A percentile compares a stretch with the other conserved stretches of the same genome.
Conservation (phyloP, 2,113 vertebrate species). For the Poecilia latipinna region DNA sequence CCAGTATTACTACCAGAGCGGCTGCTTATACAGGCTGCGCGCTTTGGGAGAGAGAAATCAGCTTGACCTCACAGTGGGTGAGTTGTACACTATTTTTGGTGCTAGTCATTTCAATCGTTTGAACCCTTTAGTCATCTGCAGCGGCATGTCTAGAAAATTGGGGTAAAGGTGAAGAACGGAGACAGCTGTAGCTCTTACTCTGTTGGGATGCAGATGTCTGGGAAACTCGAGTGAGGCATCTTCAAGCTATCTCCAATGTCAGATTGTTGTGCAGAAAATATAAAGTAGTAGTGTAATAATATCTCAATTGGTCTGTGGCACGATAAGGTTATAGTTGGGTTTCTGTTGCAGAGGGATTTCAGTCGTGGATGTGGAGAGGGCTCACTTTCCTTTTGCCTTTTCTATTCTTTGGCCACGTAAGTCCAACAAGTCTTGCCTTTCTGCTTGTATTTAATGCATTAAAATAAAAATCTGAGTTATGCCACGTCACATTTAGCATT, state of each 20-base stretch:
- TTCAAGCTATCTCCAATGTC: background rate
- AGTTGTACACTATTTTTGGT: conserved; percentile 70
- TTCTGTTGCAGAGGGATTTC: conserved; percentile 90
- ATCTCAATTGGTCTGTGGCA: too few species aligned
- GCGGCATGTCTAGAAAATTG: conserved; percentile 27
- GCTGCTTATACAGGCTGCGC: conserved; percentile 93
- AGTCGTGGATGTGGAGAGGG: conserved; percentile 99
- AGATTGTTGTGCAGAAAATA: background rate
- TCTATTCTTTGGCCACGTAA: conserved; percentile 97
- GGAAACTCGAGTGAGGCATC: conserved; percentile 14
- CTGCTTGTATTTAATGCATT: background rate
- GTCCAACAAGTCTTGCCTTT: conserved; percentile 55
- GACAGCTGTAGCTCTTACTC: conserved; percentile 27
- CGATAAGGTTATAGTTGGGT: conserved; percentile 2
- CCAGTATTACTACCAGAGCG: conserved; percentile 98
- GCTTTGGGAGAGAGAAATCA: conserved; percentile 94
- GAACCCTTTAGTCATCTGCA: conserved; percentile 53
- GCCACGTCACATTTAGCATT: background rate
- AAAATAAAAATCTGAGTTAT: too few species aligned
- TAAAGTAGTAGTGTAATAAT: background rate
- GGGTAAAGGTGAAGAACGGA: conserved; percentile 55
- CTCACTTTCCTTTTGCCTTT: conserved; percentile 96
- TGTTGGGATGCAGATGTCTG: conserved; percentile 17
- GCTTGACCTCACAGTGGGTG: conserved; percentile 97
- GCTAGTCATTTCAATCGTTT: conserved; percentile 46